Conservation (phyloP, 2,797 vertebrate genomes). For the Rhabdophis nuchalis region DNA sequence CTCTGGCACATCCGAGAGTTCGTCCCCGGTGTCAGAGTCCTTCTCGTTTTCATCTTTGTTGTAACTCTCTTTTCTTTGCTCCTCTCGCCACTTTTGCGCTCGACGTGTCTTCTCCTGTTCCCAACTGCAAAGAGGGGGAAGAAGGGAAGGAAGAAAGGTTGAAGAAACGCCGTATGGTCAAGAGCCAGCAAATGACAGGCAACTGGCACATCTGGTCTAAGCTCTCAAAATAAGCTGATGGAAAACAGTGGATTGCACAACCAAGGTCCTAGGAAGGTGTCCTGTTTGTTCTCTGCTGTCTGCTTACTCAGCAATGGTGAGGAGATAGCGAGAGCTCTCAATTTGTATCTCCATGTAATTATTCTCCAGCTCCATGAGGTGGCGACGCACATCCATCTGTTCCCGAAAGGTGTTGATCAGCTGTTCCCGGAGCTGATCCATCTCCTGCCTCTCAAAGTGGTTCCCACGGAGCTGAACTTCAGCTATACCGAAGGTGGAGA, state of each 20-base stretch:
- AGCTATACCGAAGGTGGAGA: constrained; percentile 64
- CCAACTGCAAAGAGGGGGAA: constrained; percentile 71
- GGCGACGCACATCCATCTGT: constrained; percentile 83
- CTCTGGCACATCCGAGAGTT: constrained; percentile 76
- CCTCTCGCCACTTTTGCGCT: constrained; percentile 77
- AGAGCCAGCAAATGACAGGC: neutral
- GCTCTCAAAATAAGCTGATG: neutral
- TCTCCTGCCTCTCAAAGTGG: constrained; percentile 72
- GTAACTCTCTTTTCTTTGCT: constrained; percentile 77
- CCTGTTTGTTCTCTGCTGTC: neutral
- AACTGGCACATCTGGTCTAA: neutral
- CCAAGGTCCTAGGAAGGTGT: neutral
- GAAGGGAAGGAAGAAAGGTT: neutral
- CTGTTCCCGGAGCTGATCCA: constrained; percentile 79
- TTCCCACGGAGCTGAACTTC: constrained; percentile 81
- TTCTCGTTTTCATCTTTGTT: constrained; percentile 82
- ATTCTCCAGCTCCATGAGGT: constrained; percentile 84
- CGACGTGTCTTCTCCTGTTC: constrained; percentile 78
- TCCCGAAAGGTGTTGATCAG: constrained; percentile 81
- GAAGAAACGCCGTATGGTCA: neutral
- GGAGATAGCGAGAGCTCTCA: constrained; percentile 82
- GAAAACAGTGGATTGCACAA: neutral
- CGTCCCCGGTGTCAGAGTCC: constrained; percentile 79
- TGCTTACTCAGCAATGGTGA: constrained; percentile 80
- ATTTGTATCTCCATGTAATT: constrained; percentile 82